Evolutionary conservation across 1,140 invertebrate genomes (phyloP).

Genomic region (Oryctes rhinoceros): DNA sequence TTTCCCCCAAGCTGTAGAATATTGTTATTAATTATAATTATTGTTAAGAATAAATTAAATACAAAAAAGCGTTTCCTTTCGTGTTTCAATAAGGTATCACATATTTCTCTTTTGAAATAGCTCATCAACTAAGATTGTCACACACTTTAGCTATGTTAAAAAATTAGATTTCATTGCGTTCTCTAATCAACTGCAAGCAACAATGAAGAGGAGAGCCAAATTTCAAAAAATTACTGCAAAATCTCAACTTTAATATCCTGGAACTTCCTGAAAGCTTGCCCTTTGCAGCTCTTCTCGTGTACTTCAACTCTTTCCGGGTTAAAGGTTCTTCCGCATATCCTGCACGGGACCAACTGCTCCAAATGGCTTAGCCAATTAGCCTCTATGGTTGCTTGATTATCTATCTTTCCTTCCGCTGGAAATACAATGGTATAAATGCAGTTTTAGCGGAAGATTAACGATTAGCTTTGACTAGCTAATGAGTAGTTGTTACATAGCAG

Average conservation of each 20-base stretch:
- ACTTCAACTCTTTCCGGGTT: conserved; percentile 73
- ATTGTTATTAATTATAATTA: too few relatives aligned
- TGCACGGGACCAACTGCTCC: conserved; percentile 70
- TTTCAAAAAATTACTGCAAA: background rate
- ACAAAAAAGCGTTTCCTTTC: too few relatives aligned
- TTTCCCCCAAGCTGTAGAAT: too few relatives aligned
- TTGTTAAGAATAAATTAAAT: too few relatives aligned
- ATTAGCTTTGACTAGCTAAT: background rate
- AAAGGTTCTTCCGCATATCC: conserved; percentile 74
- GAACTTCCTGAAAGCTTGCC: background rate
- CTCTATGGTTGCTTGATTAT: conserved; percentile 65
- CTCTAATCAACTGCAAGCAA: too few relatives aligned
- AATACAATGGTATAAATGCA: conserved; percentile 34
- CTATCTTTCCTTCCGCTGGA: conserved; percentile 62
- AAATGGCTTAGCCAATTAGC: conserved; percentile 68
- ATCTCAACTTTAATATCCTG: conserved; percentile 30
- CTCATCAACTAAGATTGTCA: too few relatives aligned
- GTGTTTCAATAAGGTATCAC: too few relatives aligned
- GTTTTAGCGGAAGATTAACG: background rate
- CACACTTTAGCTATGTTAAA: too few relatives aligned
- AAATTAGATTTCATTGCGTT: too few relatives aligned
- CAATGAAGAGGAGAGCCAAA: too few relatives aligned
- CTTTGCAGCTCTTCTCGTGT: conserved; percentile 73
- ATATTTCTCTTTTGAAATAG: too few relatives aligned
- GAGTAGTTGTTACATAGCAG: too few relatives aligned